Percentiles rank a stretch among this genome's conserved stretches.
phyloP scores from a whole-genome alignment of 2,797 vertebrate species.

The Fringilla coelebs region DNA sequence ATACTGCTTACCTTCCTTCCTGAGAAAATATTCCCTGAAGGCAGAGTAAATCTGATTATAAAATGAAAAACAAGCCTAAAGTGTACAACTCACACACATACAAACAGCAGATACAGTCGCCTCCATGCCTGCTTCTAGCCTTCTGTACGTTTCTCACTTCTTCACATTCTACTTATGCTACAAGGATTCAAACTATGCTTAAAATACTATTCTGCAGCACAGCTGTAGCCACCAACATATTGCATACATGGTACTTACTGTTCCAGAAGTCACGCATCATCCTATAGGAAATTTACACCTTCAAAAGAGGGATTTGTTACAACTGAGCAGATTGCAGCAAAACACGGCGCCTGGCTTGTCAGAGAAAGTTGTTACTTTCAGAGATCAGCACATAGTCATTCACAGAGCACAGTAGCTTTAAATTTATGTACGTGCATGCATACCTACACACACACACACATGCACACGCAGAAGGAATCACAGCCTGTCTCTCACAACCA shows the following conservation, averaged over 20 bases:
- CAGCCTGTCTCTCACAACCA: constrained; percentile 11
- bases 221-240: constrained; percentile 1
- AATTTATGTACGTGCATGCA: not conserved
- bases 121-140: not conserved
- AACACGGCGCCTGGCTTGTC: not conserved
- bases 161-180: not conserved
- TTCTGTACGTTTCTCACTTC: not conserved
- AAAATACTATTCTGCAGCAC: not conserved
- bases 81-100: not conserved
- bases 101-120: not conserved
- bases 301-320: not conserved
- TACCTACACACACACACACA: not conserved
- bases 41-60: not conserved
- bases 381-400: not conserved
- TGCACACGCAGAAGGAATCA: not conserved
- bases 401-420: not conserved
- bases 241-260: constrained; percentile 6
- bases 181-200: not conserved
- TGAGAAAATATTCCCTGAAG: constrained; percentile 1
- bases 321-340: constrained; percentile 24
- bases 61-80: constrained; percentile 9
- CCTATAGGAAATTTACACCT: not conserved
- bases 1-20: constrained; percentile 59
- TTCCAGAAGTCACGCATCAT: constrained; percentile 11
- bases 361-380: constrained; percentile 40